These are phyloP conservation scores for Tragulus kanchil DNA, from an alignment of 2,113 vertebrate species.

Conservation along the genomic window DNA sequence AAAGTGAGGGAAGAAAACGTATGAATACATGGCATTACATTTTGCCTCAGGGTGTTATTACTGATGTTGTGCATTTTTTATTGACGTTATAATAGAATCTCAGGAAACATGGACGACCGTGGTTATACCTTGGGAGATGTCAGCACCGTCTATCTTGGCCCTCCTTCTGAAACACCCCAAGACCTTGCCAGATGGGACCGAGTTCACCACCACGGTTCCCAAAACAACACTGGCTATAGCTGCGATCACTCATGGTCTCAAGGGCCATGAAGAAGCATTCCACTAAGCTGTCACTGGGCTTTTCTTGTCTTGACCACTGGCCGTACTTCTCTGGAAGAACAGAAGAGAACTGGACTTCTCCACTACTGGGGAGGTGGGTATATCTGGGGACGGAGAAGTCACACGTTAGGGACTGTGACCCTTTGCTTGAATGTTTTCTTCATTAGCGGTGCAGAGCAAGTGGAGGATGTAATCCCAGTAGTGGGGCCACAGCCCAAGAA, in stretches of 20 bases:
- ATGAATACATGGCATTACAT: background rate
- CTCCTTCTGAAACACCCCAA: background rate
- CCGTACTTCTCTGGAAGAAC: background rate
- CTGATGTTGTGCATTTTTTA: too few relatives aligned
- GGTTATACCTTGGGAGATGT: too few relatives aligned
- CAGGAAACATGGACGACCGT: accelerated
- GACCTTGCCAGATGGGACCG: accelerated
- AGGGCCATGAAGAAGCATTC: background rate
- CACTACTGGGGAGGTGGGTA: background rate
- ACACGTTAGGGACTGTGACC: background rate
- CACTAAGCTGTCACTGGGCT: background rate
- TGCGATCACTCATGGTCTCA: accelerated
- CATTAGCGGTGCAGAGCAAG: too few relatives aligned
- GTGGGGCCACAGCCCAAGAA: too few relatives aligned
- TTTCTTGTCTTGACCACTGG: background rate
- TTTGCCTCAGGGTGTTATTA: background rate
- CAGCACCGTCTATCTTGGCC: background rate
- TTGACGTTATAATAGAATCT: background rate
- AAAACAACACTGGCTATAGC: background rate
- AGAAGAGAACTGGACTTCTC: background rate
- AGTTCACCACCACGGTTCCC: accelerated
- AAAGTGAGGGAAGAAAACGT: background rate
- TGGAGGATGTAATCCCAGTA: too few relatives aligned
- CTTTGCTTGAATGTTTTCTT: background rate
- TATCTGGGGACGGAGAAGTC: background rate